Base-by-base conservation (phyloP, 2,888 invertebrate species). In the Thymelicus lineola region DNA sequence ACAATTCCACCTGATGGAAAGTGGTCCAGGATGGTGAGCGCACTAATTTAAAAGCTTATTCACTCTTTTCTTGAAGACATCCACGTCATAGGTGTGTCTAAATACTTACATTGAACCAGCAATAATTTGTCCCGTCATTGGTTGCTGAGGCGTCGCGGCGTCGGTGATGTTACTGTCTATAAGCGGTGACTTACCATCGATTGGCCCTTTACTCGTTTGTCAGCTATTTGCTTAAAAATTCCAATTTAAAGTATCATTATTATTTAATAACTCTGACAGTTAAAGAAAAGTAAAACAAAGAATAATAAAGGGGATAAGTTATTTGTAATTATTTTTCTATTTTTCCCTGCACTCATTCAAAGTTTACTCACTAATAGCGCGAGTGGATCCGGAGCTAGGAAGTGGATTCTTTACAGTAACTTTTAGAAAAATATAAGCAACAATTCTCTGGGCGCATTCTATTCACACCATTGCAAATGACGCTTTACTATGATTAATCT, bases 341-440 rank as follows among this genome's bases (percentile, higher is more conserved):
- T 55, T 67, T 67, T 12, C 45, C 67, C 61, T 28, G 53, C 42
- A 67, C 53, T 57, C 57, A 46, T 65, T 57, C 45, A 65, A 57
- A 38, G 15, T n/a, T 20, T 55, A 20, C 42, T 60, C 17, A 55
- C 67, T 61, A 61, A 61, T 61, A 61, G 67, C 38, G 45, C 60
- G 45, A 61, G 61, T 61, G 48, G 59, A 59, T 59, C 46, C 61
- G 20, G 53, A 45, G 35, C 55, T 46, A n/a, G 55, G 53, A 28
- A 68, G 61, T 62, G 62, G 55, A 45, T 36, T 67, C 68, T 62
- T 46, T 68, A 68, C 62, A 68, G 68, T 62, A 62, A 68, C 68
- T 68, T 62, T 45, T 20, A 57, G 46, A 68, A 68, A 60, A 61
- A 67, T 62, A 68, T 62, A 68, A 68, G 46, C 55, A 57, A 62